Base-by-base conservation (phyloP, 2,797 vertebrate genomes). In the Anguilla anguilla region DNA sequence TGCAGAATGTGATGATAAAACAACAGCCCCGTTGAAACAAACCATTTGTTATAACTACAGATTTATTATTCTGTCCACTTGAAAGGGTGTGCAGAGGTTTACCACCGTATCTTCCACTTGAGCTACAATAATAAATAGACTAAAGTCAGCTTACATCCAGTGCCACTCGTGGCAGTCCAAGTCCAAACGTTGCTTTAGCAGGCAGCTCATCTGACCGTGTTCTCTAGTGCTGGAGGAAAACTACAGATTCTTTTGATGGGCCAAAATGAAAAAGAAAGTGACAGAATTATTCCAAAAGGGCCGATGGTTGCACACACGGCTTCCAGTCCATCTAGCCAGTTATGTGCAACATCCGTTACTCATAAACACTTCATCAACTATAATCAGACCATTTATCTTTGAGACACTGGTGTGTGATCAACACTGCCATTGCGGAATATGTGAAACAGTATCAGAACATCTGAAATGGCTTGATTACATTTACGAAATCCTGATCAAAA, bases 1-100 rank as follows among this genome's bases (percentile, higher is more conserved):
- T 92, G 92, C 96, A 96, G 96, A 96, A 95, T 96, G 96, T 91
- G 96, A 97, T 97, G 97, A 98, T 97, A 97, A 97, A 98, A 97
- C 96, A 97, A 98, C 95, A 98, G 95, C 95, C 96, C 94, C 94
- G 94, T 93, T 97, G 97, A 98, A 97, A 96, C 95, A 97, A 97
- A 96, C 97, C 97, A 98, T 98, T 97, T 97, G 97, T 97, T 97
- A 94, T 77, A 35, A 90, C 87, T 55, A 85, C 87, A 87, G 88
- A 94, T 95, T 94, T 95, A 95, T 95, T 94, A 93, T 92, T 93
- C 92, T 90, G 93, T 93, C 93, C 92, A 94, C 94, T 94, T 94
- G 92, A 93, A 94, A 95, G 92, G 92, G 92, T 94, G 93, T 91
- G 91, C 94, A 94, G 94, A 92, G 94, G 93, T 95, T 82, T 93